phyloP scores from a whole-genome alignment of 2,888 invertebrate species.

The Teinopalpus imperialis region DNA sequence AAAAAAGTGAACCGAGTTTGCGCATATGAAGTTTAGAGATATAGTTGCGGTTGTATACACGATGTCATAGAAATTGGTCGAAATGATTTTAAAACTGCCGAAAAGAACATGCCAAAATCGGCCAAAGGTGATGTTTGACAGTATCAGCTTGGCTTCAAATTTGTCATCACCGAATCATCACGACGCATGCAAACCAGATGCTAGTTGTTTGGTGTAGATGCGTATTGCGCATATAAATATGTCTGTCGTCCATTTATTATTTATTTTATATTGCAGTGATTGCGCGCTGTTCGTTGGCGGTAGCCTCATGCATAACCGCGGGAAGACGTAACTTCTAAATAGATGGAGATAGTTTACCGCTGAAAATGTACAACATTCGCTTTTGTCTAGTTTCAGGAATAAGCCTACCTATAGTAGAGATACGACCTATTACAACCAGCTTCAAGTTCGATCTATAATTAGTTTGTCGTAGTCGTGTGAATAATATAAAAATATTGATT shows the following conservation, averaged over 20 bases:
- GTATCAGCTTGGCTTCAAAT: constrained; percentile 41
- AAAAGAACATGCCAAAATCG: constrained; percentile 63
- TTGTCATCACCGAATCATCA: constrained; percentile 30
- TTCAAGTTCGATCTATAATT: constrained; percentile 10
- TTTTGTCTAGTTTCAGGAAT: background rate
- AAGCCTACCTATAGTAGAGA: constrained; percentile 1
- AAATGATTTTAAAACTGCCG: constrained; percentile 39
- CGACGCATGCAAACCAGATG: constrained; percentile 39
- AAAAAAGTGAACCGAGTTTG: too few species aligned
- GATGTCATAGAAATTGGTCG: too few species aligned
- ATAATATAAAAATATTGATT: constrained; percentile 40
- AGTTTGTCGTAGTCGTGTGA: constrained; percentile 8
- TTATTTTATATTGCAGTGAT: background rate
- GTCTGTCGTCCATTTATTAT: background rate
- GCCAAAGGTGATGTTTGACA: constrained; percentile 49
- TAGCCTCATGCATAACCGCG: constrained; percentile 1
- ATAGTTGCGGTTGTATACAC: too few species aligned
- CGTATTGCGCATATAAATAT: constrained; percentile 36
- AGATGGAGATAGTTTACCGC: background rate
- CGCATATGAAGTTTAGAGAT: too few species aligned
- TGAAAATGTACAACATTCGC: background rate
- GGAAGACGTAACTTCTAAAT: too few species aligned
- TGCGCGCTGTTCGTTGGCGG: constrained; percentile 8
- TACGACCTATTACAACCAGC: constrained; percentile 6
- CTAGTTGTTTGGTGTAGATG: constrained; percentile 56